A percentile compares a stretch with the other conserved stretches of the same genome.
These are phyloP conservation scores for Alca torda DNA, from an alignment of 2,797 vertebrate genomes.

Conservation along the genomic window DNA sequence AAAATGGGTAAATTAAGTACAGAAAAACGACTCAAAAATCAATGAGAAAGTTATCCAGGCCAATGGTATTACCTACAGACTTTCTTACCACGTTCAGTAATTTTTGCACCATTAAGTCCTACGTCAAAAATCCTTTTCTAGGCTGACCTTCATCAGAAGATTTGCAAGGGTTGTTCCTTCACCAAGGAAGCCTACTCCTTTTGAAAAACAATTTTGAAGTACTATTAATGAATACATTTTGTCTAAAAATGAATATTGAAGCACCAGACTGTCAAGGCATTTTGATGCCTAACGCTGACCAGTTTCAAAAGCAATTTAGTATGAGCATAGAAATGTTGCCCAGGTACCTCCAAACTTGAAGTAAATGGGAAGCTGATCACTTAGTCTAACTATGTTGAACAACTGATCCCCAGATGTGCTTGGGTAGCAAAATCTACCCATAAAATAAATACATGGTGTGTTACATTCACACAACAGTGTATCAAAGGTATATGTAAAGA, in stretches of 20 bases:
- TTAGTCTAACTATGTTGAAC: background rate
- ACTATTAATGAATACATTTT: background rate
- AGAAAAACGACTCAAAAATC: conserved; percentile 25
- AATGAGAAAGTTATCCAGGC: background rate
- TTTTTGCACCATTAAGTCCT: background rate
- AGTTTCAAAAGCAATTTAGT: background rate
- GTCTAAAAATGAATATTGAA: background rate
- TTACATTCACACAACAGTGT: background rate
- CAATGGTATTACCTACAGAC: background rate
- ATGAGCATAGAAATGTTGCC: background rate
- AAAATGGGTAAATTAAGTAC: background rate
- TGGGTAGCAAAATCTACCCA: background rate
- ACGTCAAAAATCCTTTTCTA: background rate
- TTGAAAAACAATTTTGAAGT: background rate
- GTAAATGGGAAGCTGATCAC: background rate
- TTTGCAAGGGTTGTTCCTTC: background rate
- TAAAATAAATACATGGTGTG: background rate
- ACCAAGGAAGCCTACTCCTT: background rate
- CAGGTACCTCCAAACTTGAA: background rate
- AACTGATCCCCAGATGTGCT: background rate
- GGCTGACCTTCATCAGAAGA: background rate
- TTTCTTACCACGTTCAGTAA: background rate
- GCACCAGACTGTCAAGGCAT: background rate
- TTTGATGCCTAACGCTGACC: background rate
- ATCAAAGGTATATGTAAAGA: background rate